phyloP scores from a whole-genome alignment of 2,797 vertebrate genomes.

The Neopelma chrysocephalum region DNA sequence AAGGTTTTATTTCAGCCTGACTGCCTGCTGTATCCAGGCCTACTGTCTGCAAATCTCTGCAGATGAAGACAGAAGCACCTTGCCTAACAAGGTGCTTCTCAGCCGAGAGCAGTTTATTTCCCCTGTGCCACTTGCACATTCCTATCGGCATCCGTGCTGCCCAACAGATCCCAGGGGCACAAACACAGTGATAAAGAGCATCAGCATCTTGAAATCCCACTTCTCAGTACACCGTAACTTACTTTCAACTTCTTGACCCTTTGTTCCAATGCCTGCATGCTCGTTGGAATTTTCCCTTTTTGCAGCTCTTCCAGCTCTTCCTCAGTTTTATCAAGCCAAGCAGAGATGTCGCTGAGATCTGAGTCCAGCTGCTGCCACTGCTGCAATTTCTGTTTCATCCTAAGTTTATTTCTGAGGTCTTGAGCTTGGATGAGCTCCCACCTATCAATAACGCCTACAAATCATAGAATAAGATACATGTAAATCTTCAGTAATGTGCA shows the following conservation, averaged over 20 bases:
- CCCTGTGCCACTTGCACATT: background rate
- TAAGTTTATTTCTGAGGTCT: conserved; percentile 67
- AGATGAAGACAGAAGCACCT: background rate
- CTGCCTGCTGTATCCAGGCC: background rate
- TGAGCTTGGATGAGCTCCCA: conserved; percentile 89
- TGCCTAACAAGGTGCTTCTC: background rate
- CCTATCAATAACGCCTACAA: conserved; percentile 86
- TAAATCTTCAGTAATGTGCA: background rate
- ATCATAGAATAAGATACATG: background rate
- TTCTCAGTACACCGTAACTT: background rate
- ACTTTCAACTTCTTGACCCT: conserved; percentile 85
- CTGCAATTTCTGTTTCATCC: conserved; percentile 74
- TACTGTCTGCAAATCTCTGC: background rate
- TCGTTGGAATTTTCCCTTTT: conserved; percentile 64
- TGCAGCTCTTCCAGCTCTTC: conserved; percentile 82
- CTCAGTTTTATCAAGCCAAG: conserved; percentile 83
- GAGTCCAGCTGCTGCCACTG: conserved; percentile 84
- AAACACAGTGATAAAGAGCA: background rate
- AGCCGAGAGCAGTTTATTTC: background rate
- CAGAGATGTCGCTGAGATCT: conserved; percentile 81
- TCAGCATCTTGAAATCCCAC: background rate
- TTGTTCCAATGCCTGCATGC: conserved; percentile 76
- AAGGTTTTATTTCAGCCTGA: background rate
- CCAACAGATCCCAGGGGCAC: background rate
- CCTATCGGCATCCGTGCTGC: background rate